Conservation (phyloP, 2,888 invertebrate species). For the Oscheius myriophilus region DNA sequence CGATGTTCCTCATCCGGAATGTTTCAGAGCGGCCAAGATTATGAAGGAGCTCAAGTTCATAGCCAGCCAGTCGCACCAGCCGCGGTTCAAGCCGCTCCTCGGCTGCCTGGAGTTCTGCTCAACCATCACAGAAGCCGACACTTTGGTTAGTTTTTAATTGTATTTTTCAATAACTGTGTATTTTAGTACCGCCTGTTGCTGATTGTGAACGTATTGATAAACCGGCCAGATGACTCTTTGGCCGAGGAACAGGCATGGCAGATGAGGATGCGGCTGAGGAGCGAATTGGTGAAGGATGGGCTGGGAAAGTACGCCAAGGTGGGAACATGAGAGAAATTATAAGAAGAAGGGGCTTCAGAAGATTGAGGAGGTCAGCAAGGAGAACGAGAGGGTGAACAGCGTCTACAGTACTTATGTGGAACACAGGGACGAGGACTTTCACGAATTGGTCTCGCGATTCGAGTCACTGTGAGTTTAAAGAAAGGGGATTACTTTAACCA, state of each 20-base stretch:
- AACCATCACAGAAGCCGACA: conserved; percentile 24
- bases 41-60: conserved; percentile 35
- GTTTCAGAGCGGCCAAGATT: conserved; percentile 50
- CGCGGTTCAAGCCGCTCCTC: conserved; percentile 45
- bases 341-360: conserved; percentile 6
- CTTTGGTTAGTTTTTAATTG: conserved; percentile 15
- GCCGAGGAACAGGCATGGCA: conserved; percentile 52
- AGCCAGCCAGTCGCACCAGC: conserved; percentile 1
- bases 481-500: not conserved
- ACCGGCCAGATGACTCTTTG: conserved; percentile 76
- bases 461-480: conserved; percentile 26
- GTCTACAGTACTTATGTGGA: conserved; percentile 6
- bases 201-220: conserved; percentile 46
- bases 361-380: conserved; percentile 8
- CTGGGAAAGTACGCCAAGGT: conserved; percentile 29
- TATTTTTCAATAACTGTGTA: not conserved
- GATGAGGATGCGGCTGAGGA: conserved; percentile 48
- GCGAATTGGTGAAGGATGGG: conserved; percentile 40
- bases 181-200: conserved; percentile 38
- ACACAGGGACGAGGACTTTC: conserved; percentile 36
- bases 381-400: conserved; percentile 1
- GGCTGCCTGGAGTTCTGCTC: conserved; percentile 38
- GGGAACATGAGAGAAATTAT: not conserved
- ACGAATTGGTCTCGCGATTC: conserved; percentile 35
- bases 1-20: not conserved